Conservation (phyloP, 2,888 invertebrate genomes). For the Erebia aethiops region DNA sequence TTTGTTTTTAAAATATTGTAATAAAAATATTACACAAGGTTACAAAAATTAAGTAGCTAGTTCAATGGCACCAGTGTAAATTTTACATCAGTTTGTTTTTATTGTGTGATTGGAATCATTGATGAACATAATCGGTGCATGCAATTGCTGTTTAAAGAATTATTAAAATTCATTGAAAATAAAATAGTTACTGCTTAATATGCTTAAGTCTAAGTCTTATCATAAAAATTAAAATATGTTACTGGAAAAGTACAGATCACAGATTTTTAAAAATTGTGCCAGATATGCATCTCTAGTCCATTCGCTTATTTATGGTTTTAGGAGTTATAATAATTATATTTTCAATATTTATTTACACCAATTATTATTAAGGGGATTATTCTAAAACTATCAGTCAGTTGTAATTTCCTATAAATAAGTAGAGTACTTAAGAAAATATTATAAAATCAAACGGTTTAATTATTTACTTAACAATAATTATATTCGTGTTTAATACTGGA, state of each 20-base stretch:
- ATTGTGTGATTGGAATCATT: background rate
- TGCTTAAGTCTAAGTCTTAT: slow-evolving; percentile 3
- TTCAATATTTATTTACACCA: slow-evolving; percentile 53
- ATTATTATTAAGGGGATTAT: slow-evolving; percentile 51
- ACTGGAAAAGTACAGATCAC: slow-evolving; percentile 57
- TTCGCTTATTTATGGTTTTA: slow-evolving; percentile 39
- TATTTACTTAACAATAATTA: background rate
- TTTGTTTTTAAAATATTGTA: slow-evolving; percentile 46
- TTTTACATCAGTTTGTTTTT: background rate
- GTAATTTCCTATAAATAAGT: slow-evolving; percentile 50
- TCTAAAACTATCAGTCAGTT: slow-evolving; percentile 79
- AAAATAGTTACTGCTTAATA: background rate
- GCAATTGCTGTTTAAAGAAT: background rate
- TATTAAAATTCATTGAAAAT: slow-evolving; percentile 5
- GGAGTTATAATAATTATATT: slow-evolving; percentile 35
- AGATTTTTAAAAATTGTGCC: slow-evolving; percentile 67
- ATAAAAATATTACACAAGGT: slow-evolving; percentile 43
- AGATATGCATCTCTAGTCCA: slow-evolving; percentile 54
- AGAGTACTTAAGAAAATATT: slow-evolving; percentile 50
- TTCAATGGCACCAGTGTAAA: slow-evolving; percentile 44
- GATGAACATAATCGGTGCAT: background rate
- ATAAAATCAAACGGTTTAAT: slow-evolving; percentile 40
- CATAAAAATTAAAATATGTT: slow-evolving; percentile 7
- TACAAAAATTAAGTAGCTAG: slow-evolving; percentile 43
- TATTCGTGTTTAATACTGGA: background rate